phyloP scores from a whole-genome alignment of 1,140 invertebrate genomes.

The Sycobia sp. region DNA sequence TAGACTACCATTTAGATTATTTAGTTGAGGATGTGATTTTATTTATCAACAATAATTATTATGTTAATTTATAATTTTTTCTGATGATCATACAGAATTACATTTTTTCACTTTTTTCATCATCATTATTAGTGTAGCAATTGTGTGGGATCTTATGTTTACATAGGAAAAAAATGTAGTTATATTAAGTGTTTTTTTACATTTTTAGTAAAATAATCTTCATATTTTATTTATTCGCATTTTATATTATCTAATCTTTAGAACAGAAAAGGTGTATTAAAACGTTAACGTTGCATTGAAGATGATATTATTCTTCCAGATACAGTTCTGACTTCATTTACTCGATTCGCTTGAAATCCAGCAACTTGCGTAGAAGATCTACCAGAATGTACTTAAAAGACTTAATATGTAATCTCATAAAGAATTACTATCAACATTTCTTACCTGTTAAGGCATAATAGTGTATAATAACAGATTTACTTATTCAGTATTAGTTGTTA shows the following conservation, averaged over 20 bases:
- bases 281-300: slow-evolving; percentile 96
- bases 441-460: slow-evolving; percentile 62
- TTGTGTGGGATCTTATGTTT: slow-evolving; percentile 95
- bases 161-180: slow-evolving; percentile 99
- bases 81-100: slow-evolving; percentile 69
- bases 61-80: slow-evolving; percentile 18
- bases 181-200: slow-evolving; percentile 75
- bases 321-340: slow-evolving; percentile 95
- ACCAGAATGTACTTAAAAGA: slow-evolving; percentile 89
- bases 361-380: slow-evolving; percentile 78
- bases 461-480: too few relatives aligned
- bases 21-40: slow-evolving; percentile 86
- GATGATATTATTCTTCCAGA: slow-evolving; percentile 96
- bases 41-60: slow-evolving; percentile 51
- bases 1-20: slow-evolving; percentile 97
- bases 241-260: slow-evolving; percentile 53
- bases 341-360: slow-evolving; percentile 88
- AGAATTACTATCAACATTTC: slow-evolving; percentile 96
- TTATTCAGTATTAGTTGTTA: too few relatives aligned
- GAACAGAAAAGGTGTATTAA: slow-evolving; percentile 92
- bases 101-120: slow-evolving; percentile 95
- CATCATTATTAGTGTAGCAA: slow-evolving; percentile 92
- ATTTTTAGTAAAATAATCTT: not conserved
- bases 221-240: not conserved
- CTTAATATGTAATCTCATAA: slow-evolving; percentile 94